Base-by-base conservation (phyloP, 2,113 vertebrate species). In the Tympanuchus pallidicinctus region DNA sequence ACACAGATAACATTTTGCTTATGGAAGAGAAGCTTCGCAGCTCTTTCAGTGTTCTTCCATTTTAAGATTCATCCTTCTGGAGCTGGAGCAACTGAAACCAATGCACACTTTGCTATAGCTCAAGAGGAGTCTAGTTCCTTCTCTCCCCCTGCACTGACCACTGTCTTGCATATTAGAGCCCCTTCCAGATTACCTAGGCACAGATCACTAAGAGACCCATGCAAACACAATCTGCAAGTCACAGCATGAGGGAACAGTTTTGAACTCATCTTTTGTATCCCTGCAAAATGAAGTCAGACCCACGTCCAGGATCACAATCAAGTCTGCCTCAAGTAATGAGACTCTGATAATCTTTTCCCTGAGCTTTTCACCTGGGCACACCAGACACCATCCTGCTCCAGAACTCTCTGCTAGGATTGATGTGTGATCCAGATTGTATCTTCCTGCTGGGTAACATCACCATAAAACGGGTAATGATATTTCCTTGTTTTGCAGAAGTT, bases 401-500 rank as follows among this genome's bases (percentile, higher is more conserved):
- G 19, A 50, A 59, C 13, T 6, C 25, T 72, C 42, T 93, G 64
- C 65, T 86, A 72, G 48, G 32, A 42, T 64, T 34, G 15, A 64
- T 5, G 0, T 7, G 10, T 84, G 21, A 91, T 28, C 61, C 69
- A 65, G 27, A 67, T 15, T 21, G 15, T 8, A 28, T 78, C 54
- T 18, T 89, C 28, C 66, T 88, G n/a, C 43, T 72, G 48, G n/a
- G 27, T 86, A 69, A 47, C 28, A 11, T 0, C 71, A 34, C 34
- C 27, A 36, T 45, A 36, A 71, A 85, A 81, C 4, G 6, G n/a
- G 54, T 89, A 94, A 84, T 12, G 1, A 16, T 10, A 50, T 59
- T 69, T 90, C 69, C 93, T 74, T 72, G 45, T 84, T 81, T 88
- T 59, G 38, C 30, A 93, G 21, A 75, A 83, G 27, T 86, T 91